These are phyloP conservation scores for Lycorma delicatula DNA, from an alignment of 1,140 invertebrate genomes.

Conservation along the genomic window DNA sequence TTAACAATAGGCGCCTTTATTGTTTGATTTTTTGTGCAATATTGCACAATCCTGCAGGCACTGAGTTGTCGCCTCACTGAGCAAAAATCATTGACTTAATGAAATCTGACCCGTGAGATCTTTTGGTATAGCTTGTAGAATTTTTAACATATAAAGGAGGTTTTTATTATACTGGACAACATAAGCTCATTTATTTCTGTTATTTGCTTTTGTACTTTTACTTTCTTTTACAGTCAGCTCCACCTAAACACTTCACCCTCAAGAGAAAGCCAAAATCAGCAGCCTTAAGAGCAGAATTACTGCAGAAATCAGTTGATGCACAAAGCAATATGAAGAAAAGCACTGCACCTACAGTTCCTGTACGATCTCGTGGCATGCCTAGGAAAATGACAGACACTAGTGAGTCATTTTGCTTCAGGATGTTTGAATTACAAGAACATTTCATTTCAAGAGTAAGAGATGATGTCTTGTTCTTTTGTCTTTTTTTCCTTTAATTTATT, in stretches of 20 bases:
- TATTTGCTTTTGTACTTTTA: no score
- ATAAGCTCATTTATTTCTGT: slow-evolving; percentile 15
- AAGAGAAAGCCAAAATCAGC: slow-evolving; percentile 95
- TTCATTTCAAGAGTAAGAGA: no score
- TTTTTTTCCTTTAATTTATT: no score
- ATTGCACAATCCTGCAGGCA: no score
- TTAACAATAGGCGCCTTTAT: no score
- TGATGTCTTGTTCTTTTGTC: no score
- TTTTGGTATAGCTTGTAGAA: not conserved
- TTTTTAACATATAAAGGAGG: not conserved
- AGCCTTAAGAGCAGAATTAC: slow-evolving; percentile 73
- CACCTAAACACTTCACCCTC: slow-evolving; percentile 83
- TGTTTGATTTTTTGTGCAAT: no score
- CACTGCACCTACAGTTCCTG: slow-evolving; percentile 78
- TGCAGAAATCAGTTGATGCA: slow-evolving; percentile 86
- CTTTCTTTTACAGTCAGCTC: slow-evolving; percentile 48
- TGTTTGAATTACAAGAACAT: no score
- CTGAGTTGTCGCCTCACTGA: no score
- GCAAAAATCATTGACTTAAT: no score
- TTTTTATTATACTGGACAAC: not conserved
- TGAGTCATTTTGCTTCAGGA: no score
- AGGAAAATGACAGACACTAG: slow-evolving; percentile 94
- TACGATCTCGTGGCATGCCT: slow-evolving; percentile 86
- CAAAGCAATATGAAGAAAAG: slow-evolving; percentile 83
- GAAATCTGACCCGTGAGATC: no score